Conservation (phyloP, 2,797 vertebrate genomes). For the Masticophis lateralis region DNA sequence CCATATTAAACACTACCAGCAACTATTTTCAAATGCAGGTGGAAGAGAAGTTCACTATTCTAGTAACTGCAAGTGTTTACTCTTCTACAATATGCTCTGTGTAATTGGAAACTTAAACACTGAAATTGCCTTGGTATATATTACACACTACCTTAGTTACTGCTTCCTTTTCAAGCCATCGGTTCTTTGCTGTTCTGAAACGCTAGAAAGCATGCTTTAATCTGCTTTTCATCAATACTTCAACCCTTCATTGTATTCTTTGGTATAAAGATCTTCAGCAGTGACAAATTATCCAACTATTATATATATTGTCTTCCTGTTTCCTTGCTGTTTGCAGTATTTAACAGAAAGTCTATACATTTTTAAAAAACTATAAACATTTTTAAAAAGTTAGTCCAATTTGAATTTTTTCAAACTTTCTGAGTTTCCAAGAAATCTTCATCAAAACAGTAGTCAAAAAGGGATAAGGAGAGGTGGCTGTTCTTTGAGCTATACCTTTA, state of each 20-base stretch:
- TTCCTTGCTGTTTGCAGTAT: conserved; percentile 19
- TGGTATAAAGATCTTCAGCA: conserved; percentile 57
- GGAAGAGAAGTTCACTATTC: not conserved
- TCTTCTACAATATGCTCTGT: not conserved
- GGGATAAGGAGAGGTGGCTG: not conserved
- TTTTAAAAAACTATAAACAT: not conserved
- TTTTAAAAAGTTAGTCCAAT: not conserved
- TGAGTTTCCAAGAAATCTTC: not conserved
- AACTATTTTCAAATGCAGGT: not conserved
- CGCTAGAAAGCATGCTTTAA: conserved; percentile 69
- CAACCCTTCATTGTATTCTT: conserved; percentile 58
- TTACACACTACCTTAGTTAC: conserved; percentile 24
- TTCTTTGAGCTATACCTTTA: not conserved
- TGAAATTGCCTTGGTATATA: conserved; percentile 37
- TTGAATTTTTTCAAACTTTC: not conserved
- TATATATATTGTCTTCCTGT: conserved; percentile 38
- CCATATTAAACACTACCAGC: not conserved
- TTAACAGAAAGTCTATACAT: not conserved
- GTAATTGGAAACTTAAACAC: conserved; percentile 15
- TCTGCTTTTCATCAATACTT: conserved; percentile 54
- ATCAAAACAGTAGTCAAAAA: not conserved
- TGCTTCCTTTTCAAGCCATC: conserved; percentile 50
- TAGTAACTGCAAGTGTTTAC: not conserved
- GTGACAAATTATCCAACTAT: conserved; percentile 76
- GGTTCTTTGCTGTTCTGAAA: conserved; percentile 55